Base-by-base conservation (phyloP, 2,113 vertebrate species). In the Paramisgurnus dabryanus region DNA sequence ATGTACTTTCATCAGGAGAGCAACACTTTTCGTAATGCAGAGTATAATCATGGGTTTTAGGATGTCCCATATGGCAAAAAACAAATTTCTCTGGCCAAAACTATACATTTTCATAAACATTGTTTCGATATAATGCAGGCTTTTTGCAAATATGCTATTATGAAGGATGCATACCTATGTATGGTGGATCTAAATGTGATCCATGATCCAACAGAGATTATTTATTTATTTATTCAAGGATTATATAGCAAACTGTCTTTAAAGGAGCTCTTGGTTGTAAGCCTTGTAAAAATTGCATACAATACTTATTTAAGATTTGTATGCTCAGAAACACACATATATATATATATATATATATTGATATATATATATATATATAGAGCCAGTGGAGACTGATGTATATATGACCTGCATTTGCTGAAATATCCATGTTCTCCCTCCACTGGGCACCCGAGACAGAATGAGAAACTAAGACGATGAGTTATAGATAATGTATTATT, bases 401-500 rank as follows among this genome's bases (percentile, higher is more conserved):
- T 12, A 34, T 57, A 76, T 17, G 27, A 39, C 67, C 10, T 27
- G 47, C 66, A 65, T 72, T 67, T 72, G 3, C 53, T 80, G 78
- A 80, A 80, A 80, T 67, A 74, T 84, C 57, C n/a, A 66, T 15
- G 40, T 77, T 41, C 69, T 57, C 49, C 12, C 73, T 80, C 15
- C 7, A 55, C 67, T 43, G 66, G 17, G 71, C 55, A 66, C 18
- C 17, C 11, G 10, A 47, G 49, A 57, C 64, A 58, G 45, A 43
- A 60, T 49, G 22, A 67, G 57, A 83, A 69, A 77, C 27, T 15
- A 65, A 78, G 60, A 61, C 63, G 66, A 75, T 82, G 81, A 85
- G 45, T 85, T 79, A 85, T 78, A 73, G 34, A 71, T 69, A 49
- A 80, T 85, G 49, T 76, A 83, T 85, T 83, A 85, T 85, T 85